A percentile compares a stretch with the other conserved stretches of the same genome.
Evolutionary conservation across 2,113 vertebrate genomes (phyloP).

Genomic region (Pluvianellus socialis): DNA sequence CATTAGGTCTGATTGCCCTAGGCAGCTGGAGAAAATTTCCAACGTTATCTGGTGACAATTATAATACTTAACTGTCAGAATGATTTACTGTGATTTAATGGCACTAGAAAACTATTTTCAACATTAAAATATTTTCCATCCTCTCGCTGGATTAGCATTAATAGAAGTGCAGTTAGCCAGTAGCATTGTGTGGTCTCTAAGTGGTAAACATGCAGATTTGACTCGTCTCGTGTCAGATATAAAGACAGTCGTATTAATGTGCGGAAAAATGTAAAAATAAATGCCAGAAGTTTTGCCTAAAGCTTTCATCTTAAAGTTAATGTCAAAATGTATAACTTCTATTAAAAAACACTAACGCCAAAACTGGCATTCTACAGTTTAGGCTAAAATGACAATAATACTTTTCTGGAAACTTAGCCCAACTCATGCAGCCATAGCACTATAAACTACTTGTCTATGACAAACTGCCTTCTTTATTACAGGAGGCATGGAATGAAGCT

Average conservation of each 20-base stretch:
- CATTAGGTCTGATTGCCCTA: conserved; percentile 64
- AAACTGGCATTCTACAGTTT: neutral
- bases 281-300: neutral
- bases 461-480: conserved; percentile 28
- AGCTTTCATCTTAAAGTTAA: conserved; percentile 30
- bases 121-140: conserved; percentile 29
- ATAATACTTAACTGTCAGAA: conserved; percentile 68
- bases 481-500: conserved; percentile 17
- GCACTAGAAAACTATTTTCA: conserved; percentile 40
- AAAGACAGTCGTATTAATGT: conserved; percentile 19
- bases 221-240: conserved; percentile 2
- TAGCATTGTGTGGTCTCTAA: conserved; percentile 3
- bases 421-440: neutral
- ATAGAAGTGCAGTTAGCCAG: conserved; percentile 56
- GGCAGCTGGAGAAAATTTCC: conserved; percentile 43
- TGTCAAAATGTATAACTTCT: neutral
- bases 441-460: conserved; percentile 1
- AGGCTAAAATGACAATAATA: neutral
- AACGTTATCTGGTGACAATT: conserved; percentile 50
- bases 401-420: neutral
- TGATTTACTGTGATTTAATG: conserved; percentile 68
- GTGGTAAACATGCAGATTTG: conserved; percentile 19
- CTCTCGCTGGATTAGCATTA: conserved; percentile 3
- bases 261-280: conserved; percentile 26
- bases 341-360: neutral